phyloP scores from a whole-genome alignment of 2,113 vertebrate genomes.

The Ursus arctos region DNA sequence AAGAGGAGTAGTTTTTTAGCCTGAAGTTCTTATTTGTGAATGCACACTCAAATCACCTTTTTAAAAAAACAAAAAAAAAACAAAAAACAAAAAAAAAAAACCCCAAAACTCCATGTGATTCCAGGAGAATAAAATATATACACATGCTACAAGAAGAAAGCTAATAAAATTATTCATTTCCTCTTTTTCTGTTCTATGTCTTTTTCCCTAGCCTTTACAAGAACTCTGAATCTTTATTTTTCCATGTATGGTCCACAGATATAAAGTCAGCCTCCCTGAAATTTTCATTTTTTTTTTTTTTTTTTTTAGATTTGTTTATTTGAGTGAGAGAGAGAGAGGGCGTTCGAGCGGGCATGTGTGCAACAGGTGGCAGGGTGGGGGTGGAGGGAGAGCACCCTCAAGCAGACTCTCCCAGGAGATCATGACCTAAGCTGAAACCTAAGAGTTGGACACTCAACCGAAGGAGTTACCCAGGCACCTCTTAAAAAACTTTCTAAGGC shows the following conservation, averaged over 20 bases:
- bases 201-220: background rate
- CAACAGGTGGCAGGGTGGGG: background rate
- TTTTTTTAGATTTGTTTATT: background rate
- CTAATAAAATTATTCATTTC: background rate
- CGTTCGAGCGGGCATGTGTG: background rate
- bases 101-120: background rate
- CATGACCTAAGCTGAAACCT: background rate
- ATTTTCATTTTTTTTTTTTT: background rate
- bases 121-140: background rate
- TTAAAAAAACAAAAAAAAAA: too few species aligned
- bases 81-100: too few species aligned
- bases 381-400: background rate
- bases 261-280: background rate
- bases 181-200: background rate
- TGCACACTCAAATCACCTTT: background rate
- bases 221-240: background rate
- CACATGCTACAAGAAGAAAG: background rate
- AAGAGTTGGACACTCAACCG: background rate
- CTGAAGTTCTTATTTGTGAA: background rate
- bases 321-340: background rate
- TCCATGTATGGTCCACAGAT: background rate
- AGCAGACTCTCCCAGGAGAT: background rate
- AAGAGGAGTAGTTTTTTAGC: background rate
- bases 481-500: background rate
- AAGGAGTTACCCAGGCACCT: background rate